Base-by-base conservation (phyloP, 2,113 vertebrate species). In the Connochaetes taurinus region DNA sequence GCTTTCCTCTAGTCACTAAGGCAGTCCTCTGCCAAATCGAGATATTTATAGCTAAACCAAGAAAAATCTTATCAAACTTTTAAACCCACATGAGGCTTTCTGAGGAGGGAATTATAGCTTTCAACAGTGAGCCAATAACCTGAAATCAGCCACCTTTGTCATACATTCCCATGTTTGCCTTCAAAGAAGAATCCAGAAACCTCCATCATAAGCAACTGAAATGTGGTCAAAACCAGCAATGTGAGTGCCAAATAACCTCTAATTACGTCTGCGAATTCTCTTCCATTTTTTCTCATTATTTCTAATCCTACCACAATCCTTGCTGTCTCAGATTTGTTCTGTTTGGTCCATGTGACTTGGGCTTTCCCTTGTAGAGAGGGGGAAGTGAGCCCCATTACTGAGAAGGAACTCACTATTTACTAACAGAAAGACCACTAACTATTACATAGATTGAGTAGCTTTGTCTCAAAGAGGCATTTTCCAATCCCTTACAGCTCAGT, bases 241-340 rank as follows among this genome's bases (percentile, higher is more conserved):
- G 7, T 29, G 23, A 93, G 8, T 93, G 13, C 45, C 81, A 97
- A 60, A 53, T 23, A 91, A 58, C 19, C 40, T 33, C 83, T 89
- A 89, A 87, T 95, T 87, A 84, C 33, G 8, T 40, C 71, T 53
- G 31, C 3, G 1, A 96, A 92, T 9, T 86, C 45, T 90, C 62
- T 53, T 47, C 43, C 21, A 90, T 62, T 81, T 97, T 94, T 95
- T 91, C 40, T 94, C 53, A 78, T 94, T 91, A 95, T 89, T 95
- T 97, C 57, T 92, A 96, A 93, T 96, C 74, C 53, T 96, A 64
- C 27, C 45, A 84, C 45, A 97, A 94, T 92, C 36, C 33, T 78
- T 89, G 11, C 15, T 85, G 40, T 11, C 50, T 3, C 12, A 76
- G 92, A 92, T 90, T 85, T 95, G 58, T 92, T 95, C 58, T 90